These are phyloP conservation scores for Ascidia mentula DNA, from an alignment of 23 tunicate genomes.

Conservation along the genomic window DNA sequence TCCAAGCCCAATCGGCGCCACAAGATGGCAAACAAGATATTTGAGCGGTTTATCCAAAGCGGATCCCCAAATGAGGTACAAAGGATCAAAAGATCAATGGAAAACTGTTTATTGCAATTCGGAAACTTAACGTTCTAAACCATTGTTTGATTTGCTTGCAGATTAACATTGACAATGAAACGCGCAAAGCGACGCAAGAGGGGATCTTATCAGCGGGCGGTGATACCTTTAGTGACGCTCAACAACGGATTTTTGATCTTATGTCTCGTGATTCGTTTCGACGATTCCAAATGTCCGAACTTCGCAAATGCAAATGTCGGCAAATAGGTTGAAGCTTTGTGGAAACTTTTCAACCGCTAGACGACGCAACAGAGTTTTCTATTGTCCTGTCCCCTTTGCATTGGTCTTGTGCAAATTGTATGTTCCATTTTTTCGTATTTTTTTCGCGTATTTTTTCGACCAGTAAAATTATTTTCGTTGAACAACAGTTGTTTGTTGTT, in stretches of 20 bases:
- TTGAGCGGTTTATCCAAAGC: conserved; percentile 19
- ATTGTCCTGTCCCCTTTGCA: no score
- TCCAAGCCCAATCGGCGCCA: conserved; percentile 26
- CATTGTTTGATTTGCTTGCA: background rate
- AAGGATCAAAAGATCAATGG: background rate
- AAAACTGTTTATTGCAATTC: no score
- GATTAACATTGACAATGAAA: conserved; percentile 60
- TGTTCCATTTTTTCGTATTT: no score
- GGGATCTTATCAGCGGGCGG: conserved; percentile 10
- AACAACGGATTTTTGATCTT: conserved; percentile 29
- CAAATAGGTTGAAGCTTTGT: background rate
- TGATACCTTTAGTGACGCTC: conserved; percentile 32
- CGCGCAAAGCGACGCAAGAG: conserved; percentile 25
- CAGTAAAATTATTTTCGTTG: no score
- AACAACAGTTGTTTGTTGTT: no score
- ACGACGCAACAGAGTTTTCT: background rate
- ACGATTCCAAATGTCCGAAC: conserved; percentile 39
- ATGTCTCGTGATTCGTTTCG: conserved; percentile 61
- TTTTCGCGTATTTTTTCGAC: no score
- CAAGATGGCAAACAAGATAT: conserved; percentile 41
- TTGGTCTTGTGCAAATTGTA: no score
- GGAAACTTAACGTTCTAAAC: background rate
- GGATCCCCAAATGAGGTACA: conserved; percentile 45
- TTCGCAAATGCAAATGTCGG: conserved; percentile 18
- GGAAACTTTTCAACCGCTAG: background rate